Base-by-base conservation (phyloP, 2,888 invertebrate genomes). In the Theristus sp. region DNA sequence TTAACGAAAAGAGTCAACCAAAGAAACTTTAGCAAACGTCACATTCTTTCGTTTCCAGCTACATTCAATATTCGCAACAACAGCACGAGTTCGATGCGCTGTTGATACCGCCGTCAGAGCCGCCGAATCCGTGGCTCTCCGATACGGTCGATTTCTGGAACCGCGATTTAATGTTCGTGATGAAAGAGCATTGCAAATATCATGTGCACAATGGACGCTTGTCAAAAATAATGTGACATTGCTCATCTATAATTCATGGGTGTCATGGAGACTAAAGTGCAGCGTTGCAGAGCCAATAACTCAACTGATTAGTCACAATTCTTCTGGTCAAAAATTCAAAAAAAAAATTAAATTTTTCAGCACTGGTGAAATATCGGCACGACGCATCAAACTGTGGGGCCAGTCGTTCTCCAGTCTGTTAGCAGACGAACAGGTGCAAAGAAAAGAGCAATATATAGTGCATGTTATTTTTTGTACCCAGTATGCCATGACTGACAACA, bases 71-170 rank as follows among this genome's bases (percentile, higher is more conserved):
- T 60, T 70, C 64, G 76, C 90, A 94, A 75, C 94, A 94, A 77
- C 93, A 96, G 75, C 82, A 83, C 62, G 93, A 96, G 75, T 98
- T 93, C 76, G 98, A 98, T 79, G 84, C 89, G 64, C 88, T 93
- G 78, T 83, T 96, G 64, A 88, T 88, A 13, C 82, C 86, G 29
- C n/a, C n/a, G n/a, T 87, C 90, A 1, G 96, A 96, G 76, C 84
- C 87, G 74, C 62, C 68, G 13, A 98, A 96, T 80, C 96, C 96
- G 0, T 98, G 98, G 98, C 82, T 89, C 69, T 84, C 86, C 31
- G 96, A 98, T 72, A 90, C 84, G 75, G 84, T 86, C 1, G 96
- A 98, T 73, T 84, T 89, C 75, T 98, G 98, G 98, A 94, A 96
- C 70, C 87, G 86, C 75, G 96, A 98, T 61, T 70, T 70, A 76